phyloP scores from a whole-genome alignment of 2,888 invertebrate genomes.

The Argyra leucocephala region DNA sequence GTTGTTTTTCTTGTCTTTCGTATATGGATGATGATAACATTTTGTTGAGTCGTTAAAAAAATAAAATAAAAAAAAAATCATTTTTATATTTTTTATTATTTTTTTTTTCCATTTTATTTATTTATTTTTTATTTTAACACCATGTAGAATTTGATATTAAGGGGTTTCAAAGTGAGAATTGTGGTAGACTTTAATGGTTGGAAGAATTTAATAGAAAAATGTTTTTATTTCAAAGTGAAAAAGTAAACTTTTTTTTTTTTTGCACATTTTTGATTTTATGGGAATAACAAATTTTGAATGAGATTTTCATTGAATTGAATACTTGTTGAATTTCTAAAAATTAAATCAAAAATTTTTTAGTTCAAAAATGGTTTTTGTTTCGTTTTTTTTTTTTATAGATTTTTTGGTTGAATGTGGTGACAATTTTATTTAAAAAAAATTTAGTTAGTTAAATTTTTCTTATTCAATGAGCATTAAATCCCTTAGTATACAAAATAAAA shows the following conservation, averaged over 20 bases:
- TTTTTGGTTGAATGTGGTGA: no score
- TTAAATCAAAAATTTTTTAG: no score
- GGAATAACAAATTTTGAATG: background rate
- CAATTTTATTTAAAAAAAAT: no score
- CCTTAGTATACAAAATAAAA: no score
- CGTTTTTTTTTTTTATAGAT: no score
- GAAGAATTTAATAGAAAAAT: background rate
- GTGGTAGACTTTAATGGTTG: background rate
- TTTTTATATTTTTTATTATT: no score
- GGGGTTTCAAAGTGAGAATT: background rate
- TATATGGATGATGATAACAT: background rate
- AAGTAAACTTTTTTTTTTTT: no score
- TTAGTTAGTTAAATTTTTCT: no score
- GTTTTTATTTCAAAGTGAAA: no score
- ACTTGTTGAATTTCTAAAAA: background rate
- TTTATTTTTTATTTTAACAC: background rate
- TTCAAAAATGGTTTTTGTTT: no score
- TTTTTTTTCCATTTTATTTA: background rate
- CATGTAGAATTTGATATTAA: background rate
- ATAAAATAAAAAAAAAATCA: conserved; percentile 1
- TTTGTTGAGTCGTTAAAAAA: background rate
- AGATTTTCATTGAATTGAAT: background rate
- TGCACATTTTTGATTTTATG: no score
- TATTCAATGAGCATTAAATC: no score
- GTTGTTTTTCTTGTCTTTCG: background rate